Conservation (phyloP, 2,888 invertebrate species). For the Sipunculus nudus region DNA sequence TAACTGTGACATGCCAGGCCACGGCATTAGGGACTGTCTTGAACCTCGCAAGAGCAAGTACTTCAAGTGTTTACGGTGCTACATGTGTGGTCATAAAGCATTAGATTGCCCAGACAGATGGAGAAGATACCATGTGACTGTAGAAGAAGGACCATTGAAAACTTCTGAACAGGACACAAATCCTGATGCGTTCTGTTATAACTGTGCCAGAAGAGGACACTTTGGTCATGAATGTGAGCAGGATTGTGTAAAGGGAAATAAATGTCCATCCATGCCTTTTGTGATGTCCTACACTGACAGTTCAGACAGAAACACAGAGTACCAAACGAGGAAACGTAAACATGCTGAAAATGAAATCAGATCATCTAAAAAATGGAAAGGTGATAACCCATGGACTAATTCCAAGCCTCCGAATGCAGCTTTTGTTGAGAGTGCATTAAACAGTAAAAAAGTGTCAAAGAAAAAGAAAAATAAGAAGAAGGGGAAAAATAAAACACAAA, state of each 20-base stretch:
- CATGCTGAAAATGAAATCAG: too few relatives aligned
- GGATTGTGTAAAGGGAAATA: too few relatives aligned
- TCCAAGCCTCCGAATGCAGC: neutral
- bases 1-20: neutral
- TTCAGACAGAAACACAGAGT: too few relatives aligned
- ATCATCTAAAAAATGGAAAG: too few relatives aligned
- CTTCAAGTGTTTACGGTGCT: neutral
- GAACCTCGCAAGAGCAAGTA: neutral
- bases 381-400: neutral
- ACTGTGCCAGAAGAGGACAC: conserved; percentile 1
- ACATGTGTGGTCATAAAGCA: neutral
- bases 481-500: too few relatives aligned
- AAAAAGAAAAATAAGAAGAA: conserved; percentile 1
- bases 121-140: neutral
- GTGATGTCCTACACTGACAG: too few relatives aligned
- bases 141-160: neutral
- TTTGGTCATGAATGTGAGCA: neutral
- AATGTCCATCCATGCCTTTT: too few relatives aligned
- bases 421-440: neutral
- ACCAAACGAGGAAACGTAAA: too few relatives aligned
- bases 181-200: neutral
- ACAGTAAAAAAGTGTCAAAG: neutral
- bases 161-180: neutral
- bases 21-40: neutral
- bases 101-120: neutral